phyloP scores from a whole-genome alignment of 2,113 vertebrate genomes.

The Chloroceryle aenea region DNA sequence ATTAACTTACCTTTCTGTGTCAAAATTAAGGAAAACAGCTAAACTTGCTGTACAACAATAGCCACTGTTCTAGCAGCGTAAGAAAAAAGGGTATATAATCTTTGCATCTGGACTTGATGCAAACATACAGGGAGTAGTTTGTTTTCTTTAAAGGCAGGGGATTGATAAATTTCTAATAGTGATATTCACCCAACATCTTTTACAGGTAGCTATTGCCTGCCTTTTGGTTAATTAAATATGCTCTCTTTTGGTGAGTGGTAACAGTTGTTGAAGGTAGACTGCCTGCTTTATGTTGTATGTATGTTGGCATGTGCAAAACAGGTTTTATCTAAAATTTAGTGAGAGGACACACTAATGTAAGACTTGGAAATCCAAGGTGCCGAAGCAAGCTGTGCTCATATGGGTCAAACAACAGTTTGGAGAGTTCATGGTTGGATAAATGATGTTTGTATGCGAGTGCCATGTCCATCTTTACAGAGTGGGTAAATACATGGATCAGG shows the following conservation, averaged over 20 bases:
- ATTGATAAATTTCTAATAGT: background rate
- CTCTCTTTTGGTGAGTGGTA: background rate
- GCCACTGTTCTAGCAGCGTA: too few relatives aligned
- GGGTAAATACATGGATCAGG: background rate
- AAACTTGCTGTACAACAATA: background rate
- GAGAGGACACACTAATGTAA: background rate
- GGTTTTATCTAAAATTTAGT: background rate
- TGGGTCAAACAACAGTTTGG: background rate
- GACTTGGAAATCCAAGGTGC: background rate
- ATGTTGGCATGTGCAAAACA: background rate
- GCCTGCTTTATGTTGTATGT: background rate
- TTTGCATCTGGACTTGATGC: background rate
- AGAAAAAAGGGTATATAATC: background rate
- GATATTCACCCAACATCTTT: background rate
- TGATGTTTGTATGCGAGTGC: fast-evolving
- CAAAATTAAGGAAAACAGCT: background rate
- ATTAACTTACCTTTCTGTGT: background rate
- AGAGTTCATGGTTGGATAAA: background rate
- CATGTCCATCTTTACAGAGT: background rate
- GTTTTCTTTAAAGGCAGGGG: background rate
- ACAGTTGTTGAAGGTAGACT: background rate
- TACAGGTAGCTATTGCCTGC: background rate
- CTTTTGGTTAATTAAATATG: background rate
- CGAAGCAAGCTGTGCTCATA: fast-evolving
- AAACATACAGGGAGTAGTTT: fast-evolving